Percentiles rank a stretch among this genome's conserved stretches.
Conservation (phyloP, 2,888 invertebrate species). For the Rapana venosa region DNA sequence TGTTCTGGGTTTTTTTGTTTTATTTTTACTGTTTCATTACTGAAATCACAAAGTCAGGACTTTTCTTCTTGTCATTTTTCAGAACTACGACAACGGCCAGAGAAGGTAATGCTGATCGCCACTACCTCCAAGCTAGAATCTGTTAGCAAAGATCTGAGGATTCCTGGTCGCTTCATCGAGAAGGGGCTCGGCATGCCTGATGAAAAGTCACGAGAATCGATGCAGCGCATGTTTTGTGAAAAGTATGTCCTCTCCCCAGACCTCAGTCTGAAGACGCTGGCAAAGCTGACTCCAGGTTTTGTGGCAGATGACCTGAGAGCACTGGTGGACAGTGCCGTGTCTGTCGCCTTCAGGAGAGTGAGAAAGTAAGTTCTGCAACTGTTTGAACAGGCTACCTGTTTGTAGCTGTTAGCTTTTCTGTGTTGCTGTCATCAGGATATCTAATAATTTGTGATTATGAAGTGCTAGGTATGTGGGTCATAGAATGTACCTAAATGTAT, state of each 20-base stretch:
- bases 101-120: constrained; percentile 88
- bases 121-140: constrained; percentile 96
- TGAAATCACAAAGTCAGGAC: no score
- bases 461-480: no score
- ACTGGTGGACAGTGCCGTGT: constrained; percentile 82
- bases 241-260: constrained; percentile 34
- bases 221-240: constrained; percentile 19
- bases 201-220: constrained; percentile 84
- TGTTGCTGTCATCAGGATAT: no score
- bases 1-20: background rate
- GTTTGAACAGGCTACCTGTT: no score
- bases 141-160: constrained; percentile 92
- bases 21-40: background rate
- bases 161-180: constrained; percentile 95
- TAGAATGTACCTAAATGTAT: no score
- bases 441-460: no score
- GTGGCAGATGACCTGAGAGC: constrained; percentile 96
- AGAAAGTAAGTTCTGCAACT: constrained; percentile 26
- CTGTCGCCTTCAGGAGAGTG: constrained; percentile 46
- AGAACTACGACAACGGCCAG: constrained; percentile 16
- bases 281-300: constrained; percentile 94
- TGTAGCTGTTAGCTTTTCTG: no score
- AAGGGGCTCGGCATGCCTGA: constrained; percentile 96
- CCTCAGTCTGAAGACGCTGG: constrained; percentile 79
- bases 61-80: background rate